phyloP scores from a whole-genome alignment of 2,113 vertebrate species.

The Progne subis region DNA sequence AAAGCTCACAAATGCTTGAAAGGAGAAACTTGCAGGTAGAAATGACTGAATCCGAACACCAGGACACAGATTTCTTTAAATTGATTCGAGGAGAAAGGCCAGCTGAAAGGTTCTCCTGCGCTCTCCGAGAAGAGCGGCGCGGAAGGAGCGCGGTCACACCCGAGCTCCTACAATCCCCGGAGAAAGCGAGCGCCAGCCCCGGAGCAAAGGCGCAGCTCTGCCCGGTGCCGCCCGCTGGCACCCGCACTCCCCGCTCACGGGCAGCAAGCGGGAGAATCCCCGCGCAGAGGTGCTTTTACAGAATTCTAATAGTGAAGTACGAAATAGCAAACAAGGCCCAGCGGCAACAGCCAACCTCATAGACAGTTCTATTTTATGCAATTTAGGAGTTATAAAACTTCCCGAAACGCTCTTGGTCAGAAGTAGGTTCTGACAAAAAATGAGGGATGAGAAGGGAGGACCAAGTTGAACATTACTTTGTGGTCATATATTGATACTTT shows the following conservation, averaged over 20 bases:
- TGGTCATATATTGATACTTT: background rate
- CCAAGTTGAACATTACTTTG: background rate
- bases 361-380: background rate
- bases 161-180: fast-evolving
- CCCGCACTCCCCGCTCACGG: no score
- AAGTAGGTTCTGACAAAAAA: background rate
- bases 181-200: background rate
- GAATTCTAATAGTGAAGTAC: background rate
- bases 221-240: no score
- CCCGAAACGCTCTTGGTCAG: background rate
- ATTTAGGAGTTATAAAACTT: background rate
- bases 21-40: background rate
- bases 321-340: background rate
- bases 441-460: background rate
- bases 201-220: no score
- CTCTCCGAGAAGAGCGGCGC: background rate
- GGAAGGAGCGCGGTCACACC: fast-evolving
- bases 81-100: background rate
- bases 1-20: background rate
- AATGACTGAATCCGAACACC: background rate
- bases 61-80: background rate
- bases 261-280: background rate
- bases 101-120: background rate
- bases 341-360: background rate
- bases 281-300: background rate